Evolutionary conservation across 2,113 vertebrate genomes (phyloP), one percentile per base, ranked within the genome.

Genomic region (Calidris pugnax): DNA sequence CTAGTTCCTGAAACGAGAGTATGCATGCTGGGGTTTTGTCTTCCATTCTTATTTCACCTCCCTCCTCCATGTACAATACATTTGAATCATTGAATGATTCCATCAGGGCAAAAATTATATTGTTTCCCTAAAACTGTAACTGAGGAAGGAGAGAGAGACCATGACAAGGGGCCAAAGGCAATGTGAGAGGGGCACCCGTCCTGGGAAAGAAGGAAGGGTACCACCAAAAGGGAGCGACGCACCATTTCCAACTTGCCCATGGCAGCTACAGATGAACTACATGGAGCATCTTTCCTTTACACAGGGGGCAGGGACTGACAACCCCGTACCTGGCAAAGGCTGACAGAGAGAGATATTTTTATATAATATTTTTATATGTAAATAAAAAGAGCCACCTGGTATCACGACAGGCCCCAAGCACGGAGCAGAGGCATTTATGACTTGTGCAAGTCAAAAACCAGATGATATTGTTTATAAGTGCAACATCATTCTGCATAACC

Each of bases 101-200:
- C 26, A 18, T 50, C 32, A 41, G 45, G 53, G 15, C 10, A 39
- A 12, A 73, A 68, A 63, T n/a, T 53, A 35, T 37, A 43, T n/a
- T 32, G 8, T 56, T 74, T 77, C 60, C n/a, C 64, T 60, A 47
- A 73, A 73, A 73, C 8, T 13, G 12, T 5, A 81, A 35, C 9
- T 14, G 33, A 77, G 19, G 11, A 74, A 50, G 21, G 50, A 39
- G 30, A 78, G 18, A 51, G 10, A 63, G 7, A 30, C 14, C 39
- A 20, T 2, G 32, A 55, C 8, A 72, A 76, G 24, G 28, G 12
- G 10, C 12, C 55, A 50, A 74, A 81, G 12, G 57, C 63, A 80
- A 28, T 3, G 7, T 16, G 64, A 86, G 9, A 59, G 10, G 12
- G 12, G 19, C 4, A 20, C 18, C 12, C 0, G 3, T 17, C 7